These are phyloP conservation scores for Drosophila paulistorum DNA, from an alignment of 1,140 invertebrate genomes.

Conservation along the genomic window DNA sequence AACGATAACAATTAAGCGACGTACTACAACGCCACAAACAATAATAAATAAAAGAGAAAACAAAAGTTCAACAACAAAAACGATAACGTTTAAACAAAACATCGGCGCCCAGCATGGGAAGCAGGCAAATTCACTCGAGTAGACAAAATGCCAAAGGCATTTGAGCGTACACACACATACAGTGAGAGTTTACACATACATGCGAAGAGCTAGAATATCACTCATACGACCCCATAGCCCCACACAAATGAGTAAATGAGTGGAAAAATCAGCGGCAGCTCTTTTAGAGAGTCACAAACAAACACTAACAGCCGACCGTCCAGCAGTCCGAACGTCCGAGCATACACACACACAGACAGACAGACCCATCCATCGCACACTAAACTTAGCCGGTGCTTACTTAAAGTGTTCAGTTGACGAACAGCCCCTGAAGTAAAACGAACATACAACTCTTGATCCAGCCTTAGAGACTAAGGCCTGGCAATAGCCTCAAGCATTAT, in stretches of 20 bases:
- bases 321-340: conserved; percentile 12
- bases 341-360: conserved; percentile 1
- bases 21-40: conserved; percentile 59
- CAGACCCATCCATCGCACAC: conserved; percentile 25
- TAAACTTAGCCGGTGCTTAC: conserved; percentile 75
- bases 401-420: conserved; percentile 77
- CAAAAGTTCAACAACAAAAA: conserved; percentile 63
- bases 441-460: conserved; percentile 38
- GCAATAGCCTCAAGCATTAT: conserved; percentile 14
- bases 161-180: conserved; percentile 62
- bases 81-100: conserved; percentile 79
- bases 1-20: conserved; percentile 47
- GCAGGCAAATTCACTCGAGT: conserved; percentile 68
- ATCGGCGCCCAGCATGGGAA: conserved; percentile 71
- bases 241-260: conserved; percentile 65
- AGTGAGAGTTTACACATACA: conserved; percentile 25
- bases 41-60: conserved; percentile 44
- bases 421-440: conserved; percentile 77
- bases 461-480: conserved; percentile 40
- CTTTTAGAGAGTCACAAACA: conserved; percentile 16
- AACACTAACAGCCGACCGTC: conserved; percentile 3
- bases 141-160: conserved; percentile 69
- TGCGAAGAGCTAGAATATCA: conserved; percentile 62
- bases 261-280: conserved; percentile 53
- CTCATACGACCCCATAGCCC: conserved; percentile 67